phyloP scores from a whole-genome alignment of 2,888 invertebrate genomes.

The Brachyptera putata region DNA sequence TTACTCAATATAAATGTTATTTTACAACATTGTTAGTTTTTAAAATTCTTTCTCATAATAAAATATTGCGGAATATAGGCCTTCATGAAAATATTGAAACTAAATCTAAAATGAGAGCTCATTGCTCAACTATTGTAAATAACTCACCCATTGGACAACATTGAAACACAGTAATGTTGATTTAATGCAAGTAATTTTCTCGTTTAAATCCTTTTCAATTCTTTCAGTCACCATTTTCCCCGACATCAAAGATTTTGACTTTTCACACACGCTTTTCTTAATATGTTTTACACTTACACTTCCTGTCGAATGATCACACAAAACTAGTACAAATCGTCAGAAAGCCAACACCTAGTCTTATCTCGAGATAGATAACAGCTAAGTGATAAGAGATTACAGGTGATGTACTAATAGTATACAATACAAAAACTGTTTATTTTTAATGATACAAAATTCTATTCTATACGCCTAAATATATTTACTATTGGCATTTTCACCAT shows the following conservation, averaged over 20 bases:
- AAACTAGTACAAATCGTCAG: neutral
- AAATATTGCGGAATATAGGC: too few relatives aligned
- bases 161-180: slow-evolving; percentile 79
- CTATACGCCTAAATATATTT: too few relatives aligned
- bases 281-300: neutral
- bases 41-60: too few relatives aligned
- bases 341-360: slow-evolving; percentile 11
- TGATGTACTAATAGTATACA: neutral
- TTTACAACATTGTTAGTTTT: too few relatives aligned
- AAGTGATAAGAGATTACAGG: neutral
- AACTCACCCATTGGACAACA: slow-evolving; percentile 72
- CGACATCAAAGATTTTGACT: slow-evolving; percentile 42
- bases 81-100: too few relatives aligned
- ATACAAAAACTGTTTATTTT: too few relatives aligned
- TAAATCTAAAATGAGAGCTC: too few relatives aligned
- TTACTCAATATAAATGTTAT: too few relatives aligned
- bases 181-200: slow-evolving; percentile 73
- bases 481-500: too few relatives aligned
- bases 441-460: too few relatives aligned
- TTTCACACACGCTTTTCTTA: neutral
- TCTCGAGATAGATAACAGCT: neutral
- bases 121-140: too few relatives aligned
- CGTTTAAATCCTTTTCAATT: slow-evolving; percentile 43
- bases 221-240: slow-evolving; percentile 46
- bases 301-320: neutral